Base-by-base conservation (phyloP, 92 coral and sea anemone species). In the Parazoanthus atlanticus region DNA sequence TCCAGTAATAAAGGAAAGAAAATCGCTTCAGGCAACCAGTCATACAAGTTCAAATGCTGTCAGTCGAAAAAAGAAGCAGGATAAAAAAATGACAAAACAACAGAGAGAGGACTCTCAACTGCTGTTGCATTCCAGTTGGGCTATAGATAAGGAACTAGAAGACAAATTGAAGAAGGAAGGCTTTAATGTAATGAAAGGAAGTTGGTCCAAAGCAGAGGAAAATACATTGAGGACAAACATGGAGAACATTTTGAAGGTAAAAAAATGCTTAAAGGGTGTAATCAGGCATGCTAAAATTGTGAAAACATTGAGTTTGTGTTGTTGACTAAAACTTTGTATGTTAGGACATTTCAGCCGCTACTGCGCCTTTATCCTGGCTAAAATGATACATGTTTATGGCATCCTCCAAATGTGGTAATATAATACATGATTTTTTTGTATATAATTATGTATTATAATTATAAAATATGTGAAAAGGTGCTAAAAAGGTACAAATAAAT, bases 121-220 rank as follows among this genome's bases (percentile, higher is more conserved):
- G 1, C 28, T 80, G 28, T 80, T 80, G 3, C 85, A 80, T 49
- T 54, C 36, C 12, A 30, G 29, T 9, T 80, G 85, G 85, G 26
- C 4, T 17, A 19, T 49, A 6, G 41, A 33, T 80, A 61, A 56
- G 15, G 40, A 80, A 30, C 26, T 80, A 52, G 69, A 19, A 21
- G 19, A 54, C 1, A 56, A 8, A 32, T 40, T 80, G 46, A 56
- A 80, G 47, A 54, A 54, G 47, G 72, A 80, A 54, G 85, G 85
- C 49, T 29, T 80, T 21, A 34, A 1, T 80, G 13, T 80, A 46
- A 11, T 26, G 6, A 31, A 56, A 56, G 85, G 85, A 56, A 80
- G 19, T 2, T 80, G 85, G 85, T 49, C 71, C 17, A 80, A 80
- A 46, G 26, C 36, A 80, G 85, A 80, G 38, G 85, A 80, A 56